Conservation (phyloP, 2,113 vertebrate genomes). For the Xiphias gladius region DNA sequence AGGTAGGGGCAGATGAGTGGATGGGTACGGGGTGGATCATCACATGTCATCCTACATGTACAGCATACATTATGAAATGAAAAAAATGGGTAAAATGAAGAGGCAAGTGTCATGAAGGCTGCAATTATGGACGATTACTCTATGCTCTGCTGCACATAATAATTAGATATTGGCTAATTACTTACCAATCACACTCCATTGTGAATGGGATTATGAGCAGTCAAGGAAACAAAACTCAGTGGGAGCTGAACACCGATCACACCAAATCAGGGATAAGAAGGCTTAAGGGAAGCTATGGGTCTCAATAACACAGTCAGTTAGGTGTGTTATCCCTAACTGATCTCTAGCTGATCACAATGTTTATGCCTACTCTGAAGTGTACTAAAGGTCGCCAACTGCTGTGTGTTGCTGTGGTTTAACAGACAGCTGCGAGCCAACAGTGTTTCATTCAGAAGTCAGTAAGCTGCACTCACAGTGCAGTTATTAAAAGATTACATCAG, state of each 20-base stretch:
- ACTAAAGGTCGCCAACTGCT: constrained; percentile 50
- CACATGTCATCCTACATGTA: constrained; percentile 33
- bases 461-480: constrained; percentile 60
- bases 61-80: constrained; percentile 1
- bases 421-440: constrained; percentile 47
- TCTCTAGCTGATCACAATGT: constrained; percentile 57
- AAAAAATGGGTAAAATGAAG: constrained; percentile 13
- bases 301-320: constrained; percentile 46
- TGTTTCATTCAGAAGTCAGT: constrained; percentile 55
- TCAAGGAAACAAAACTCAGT: constrained; percentile 54
- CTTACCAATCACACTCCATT: constrained; percentile 57
- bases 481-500: constrained; percentile 79
- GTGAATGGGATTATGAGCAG: constrained; percentile 53
- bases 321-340: constrained; percentile 43
- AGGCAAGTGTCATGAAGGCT: constrained; percentile 17
- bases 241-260: constrained; percentile 57
- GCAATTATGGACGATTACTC: constrained; percentile 50
- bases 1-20: constrained; percentile 37
- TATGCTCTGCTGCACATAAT: constrained; percentile 61
- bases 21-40: constrained; percentile 25
- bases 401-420: constrained; percentile 35
- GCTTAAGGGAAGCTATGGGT: constrained; percentile 40
- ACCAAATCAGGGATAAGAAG: constrained; percentile 26
- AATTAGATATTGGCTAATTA: constrained; percentile 68
- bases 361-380: constrained; percentile 40